Base-by-base conservation (phyloP, 1,140 invertebrate genomes). In the Saxidomus purpurata region DNA sequence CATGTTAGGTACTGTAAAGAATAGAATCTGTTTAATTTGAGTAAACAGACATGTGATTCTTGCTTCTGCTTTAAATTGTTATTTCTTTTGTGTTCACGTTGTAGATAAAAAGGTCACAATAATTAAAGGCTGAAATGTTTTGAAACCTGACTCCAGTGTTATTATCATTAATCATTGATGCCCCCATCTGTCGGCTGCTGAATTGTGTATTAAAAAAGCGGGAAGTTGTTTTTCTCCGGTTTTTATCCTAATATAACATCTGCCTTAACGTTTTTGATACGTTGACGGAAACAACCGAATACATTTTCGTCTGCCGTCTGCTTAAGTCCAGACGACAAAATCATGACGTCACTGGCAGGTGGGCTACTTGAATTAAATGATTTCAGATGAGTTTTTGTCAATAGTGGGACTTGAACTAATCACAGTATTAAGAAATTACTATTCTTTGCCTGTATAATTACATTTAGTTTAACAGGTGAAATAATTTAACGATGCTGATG, bases 141-240 rank as follows among this genome's bases (percentile, higher is more conserved):
- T 71, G 67, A 71, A 71, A 71, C 36, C 38, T 71, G 67, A 71
- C 67, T 71, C 67, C 17, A 36, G 67, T 38, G 15, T 71, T 28
- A 71, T 71, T 71, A 38, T 40, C 67, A 38, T 71, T 71, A 71
- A 71, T 71, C 67, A 71, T 71, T 71, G 28, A 71, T 19, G 34
- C 34, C 34, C 34, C 67, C 67, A 71, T 71, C 67, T 71, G 67
- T 71, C 67, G 31, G 36, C 67, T 71, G 67, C 67, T 22, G 1
- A 28, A 31, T n/a, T 71, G 67, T 71, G 67, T 71, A 71, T 71
- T 28, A 40, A 71, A n/a, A 71, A 71, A 71, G 67, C 67, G 67
- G 67, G 67, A 71, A 71, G 67, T 71, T 71, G 36, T 71, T 38
- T 71, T 40, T 40, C 28, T 28, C 22, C 17, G 11, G 0, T 71